Conservation (phyloP, 2,888 invertebrate genomes). For the Resseliella maxima region DNA sequence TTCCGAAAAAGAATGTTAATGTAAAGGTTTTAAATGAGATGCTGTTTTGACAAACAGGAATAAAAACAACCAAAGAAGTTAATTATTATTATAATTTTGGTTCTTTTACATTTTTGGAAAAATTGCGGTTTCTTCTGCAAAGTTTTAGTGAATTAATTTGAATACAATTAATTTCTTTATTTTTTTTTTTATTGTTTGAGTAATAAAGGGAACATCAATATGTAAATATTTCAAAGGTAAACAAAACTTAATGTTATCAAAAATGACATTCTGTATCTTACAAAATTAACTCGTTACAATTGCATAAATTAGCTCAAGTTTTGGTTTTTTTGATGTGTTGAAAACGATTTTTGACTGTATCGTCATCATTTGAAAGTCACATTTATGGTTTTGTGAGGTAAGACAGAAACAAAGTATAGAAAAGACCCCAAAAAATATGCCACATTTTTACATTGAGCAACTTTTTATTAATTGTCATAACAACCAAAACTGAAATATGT, state of each 20-base stretch:
- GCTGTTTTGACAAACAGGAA: neutral
- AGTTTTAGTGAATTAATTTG: neutral
- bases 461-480: no score
- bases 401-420: no score
- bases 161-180: neutral
- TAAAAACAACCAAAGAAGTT: neutral
- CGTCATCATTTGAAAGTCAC: no score
- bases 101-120: no score
- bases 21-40: neutral
- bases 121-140: neutral
- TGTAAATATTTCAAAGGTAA: neutral
- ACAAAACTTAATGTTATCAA: neutral
- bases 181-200: no score
- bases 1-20: neutral
- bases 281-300: neutral
- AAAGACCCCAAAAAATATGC: no score
- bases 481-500: no score
- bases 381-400: no score
- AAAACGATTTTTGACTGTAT: no score
- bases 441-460: no score
- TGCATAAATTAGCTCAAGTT: neutral
- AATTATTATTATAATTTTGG: neutral
- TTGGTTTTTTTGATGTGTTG: no score
- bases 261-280: neutral
- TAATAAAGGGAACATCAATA: neutral